These are phyloP conservation scores for Ageneiosus marmoratus DNA, from an alignment of 2,113 vertebrate genomes.

Conservation along the genomic window DNA sequence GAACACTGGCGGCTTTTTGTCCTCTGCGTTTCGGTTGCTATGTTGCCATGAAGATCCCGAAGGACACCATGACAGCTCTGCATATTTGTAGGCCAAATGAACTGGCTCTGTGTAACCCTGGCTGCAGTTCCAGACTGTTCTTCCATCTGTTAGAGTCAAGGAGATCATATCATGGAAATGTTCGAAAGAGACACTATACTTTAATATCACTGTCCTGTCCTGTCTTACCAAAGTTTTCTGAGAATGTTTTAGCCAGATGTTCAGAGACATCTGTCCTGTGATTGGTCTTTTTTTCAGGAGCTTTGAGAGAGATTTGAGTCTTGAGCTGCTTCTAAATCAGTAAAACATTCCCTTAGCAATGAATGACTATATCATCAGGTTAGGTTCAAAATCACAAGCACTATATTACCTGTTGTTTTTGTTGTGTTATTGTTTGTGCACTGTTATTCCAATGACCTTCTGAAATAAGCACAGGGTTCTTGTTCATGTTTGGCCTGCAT, in stretches of 20 bases:
- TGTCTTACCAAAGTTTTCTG: slow-evolving; percentile 44
- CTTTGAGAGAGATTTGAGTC: not conserved
- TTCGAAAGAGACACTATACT: not conserved
- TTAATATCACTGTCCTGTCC: not conserved
- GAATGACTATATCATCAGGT: not conserved
- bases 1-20: not conserved
- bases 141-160: slow-evolving; percentile 10
- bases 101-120: slow-evolving; percentile 2
- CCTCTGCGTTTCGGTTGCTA: not conserved
- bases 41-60: slow-evolving; percentile 5
- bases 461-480: not conserved
- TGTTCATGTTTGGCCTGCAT: not conserved
- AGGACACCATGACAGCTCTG: slow-evolving; percentile 11
- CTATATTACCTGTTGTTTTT: slow-evolving; percentile 38
- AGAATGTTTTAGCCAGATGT: slow-evolving; percentile 11
- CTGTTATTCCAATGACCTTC: slow-evolving; percentile 9
- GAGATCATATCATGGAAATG: not conserved
- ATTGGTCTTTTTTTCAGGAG: slow-evolving; percentile 2
- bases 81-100: slow-evolving; percentile 16
- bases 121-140: not conserved
- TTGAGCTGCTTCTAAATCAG: slow-evolving; percentile 6
- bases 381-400: not conserved
- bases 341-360: not conserved
- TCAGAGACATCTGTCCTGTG: not conserved
- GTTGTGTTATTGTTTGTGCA: not conserved